These are phyloP conservation scores for Zosterops borbonicus DNA, from an alignment of 2,113 vertebrate species.

Conservation along the genomic window DNA sequence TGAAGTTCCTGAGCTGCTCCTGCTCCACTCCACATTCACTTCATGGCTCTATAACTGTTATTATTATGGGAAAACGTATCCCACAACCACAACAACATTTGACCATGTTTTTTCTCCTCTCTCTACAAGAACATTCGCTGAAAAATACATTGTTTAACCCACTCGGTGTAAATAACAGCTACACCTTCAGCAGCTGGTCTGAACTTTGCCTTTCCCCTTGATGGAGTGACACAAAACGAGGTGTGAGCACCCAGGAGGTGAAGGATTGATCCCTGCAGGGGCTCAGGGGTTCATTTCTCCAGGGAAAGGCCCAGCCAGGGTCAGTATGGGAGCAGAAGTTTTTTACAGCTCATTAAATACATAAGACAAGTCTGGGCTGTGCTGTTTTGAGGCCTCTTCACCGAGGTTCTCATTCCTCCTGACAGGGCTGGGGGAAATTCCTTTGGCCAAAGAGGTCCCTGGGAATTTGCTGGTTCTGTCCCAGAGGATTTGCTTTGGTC, in stretches of 20 bases:
- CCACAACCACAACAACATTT: background rate
- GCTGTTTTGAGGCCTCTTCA: background rate
- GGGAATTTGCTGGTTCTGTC: background rate
- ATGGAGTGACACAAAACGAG: background rate
- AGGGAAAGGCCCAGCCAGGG: background rate
- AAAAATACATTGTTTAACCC: background rate
- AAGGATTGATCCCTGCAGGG: fast-evolving
- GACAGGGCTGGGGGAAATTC: background rate
- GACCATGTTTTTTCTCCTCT: background rate
- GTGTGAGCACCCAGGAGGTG: background rate
- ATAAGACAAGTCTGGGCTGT: background rate
- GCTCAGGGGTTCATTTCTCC: background rate
- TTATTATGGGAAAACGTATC: background rate
- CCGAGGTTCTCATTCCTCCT: background rate
- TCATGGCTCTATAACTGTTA: background rate
- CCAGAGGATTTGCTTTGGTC: background rate
- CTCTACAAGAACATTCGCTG: background rate
- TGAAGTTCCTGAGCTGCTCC: background rate
- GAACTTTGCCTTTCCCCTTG: background rate
- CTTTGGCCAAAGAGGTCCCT: background rate
- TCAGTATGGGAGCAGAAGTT: background rate
- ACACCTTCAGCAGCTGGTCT: background rate
- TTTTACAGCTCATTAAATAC: background rate
- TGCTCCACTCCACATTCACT: background rate
- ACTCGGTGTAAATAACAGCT: fast-evolving